These are phyloP conservation scores for Tinea pellionella DNA, from an alignment of 2,888 invertebrate genomes.

Conservation along the genomic window DNA sequence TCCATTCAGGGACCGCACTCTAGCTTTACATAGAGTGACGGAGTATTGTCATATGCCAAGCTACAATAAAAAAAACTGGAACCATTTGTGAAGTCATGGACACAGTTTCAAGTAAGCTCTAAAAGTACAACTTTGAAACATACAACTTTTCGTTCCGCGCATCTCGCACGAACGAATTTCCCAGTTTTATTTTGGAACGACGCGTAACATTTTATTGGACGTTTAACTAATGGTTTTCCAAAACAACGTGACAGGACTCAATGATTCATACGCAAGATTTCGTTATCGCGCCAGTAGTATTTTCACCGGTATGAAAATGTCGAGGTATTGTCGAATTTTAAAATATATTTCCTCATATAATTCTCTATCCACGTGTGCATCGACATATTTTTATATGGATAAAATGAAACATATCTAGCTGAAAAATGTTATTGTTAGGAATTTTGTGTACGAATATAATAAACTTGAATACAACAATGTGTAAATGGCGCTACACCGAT, in stretches of 20 bases:
- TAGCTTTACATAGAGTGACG: too few species aligned
- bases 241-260: conserved; percentile 41
- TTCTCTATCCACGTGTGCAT: background rate
- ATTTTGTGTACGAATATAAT: too few species aligned
- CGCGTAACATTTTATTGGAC: conserved; percentile 41
- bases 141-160: conserved; percentile 21
- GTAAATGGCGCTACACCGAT: background rate
- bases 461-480: background rate
- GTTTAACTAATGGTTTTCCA: conserved; percentile 47
- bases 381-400: background rate
- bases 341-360: conserved; percentile 17
- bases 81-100: conserved; percentile 18
- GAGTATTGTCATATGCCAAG: too few species aligned
- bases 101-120: conserved; percentile 33
- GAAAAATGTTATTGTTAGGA: too few species aligned
- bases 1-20: too few species aligned
- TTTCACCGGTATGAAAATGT: conserved; percentile 10
- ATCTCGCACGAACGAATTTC: conserved; percentile 32
- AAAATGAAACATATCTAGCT: background rate
- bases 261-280: conserved; percentile 33
- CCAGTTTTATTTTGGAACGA: conserved; percentile 35
- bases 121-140: conserved; percentile 28
- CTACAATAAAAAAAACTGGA: too few species aligned
- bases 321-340: conserved; percentile 2
- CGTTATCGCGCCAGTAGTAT: conserved; percentile 14